These are phyloP conservation scores for Zaprionus gabonicus DNA, from an alignment of 1,140 invertebrate species.

Conservation along the genomic window DNA sequence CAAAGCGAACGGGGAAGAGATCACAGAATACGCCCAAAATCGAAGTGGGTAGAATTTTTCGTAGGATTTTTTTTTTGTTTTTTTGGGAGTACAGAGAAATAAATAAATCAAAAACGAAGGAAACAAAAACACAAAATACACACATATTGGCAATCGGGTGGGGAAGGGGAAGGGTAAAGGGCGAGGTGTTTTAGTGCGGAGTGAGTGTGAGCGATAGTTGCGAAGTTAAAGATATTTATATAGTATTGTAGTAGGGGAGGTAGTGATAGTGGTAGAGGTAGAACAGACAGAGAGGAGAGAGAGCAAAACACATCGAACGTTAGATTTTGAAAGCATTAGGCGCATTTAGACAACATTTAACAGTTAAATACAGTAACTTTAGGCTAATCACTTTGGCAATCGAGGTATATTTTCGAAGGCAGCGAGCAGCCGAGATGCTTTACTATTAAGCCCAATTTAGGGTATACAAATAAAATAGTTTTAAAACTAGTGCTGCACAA, in stretches of 20 bases:
- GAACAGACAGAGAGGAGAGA: constrained; percentile 1
- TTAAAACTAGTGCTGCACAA: too few relatives aligned
- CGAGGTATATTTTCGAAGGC: neutral
- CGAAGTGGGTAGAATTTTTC: constrained; percentile 12
- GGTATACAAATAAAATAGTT: too few relatives aligned
- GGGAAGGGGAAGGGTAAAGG: neutral
- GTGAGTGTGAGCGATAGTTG: neutral
- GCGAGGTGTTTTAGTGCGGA: constrained; percentile 11
- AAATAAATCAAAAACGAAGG: constrained; percentile 14
- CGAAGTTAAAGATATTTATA: neutral
- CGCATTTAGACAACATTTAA: constrained; percentile 37
- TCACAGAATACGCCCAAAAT: constrained; percentile 31
- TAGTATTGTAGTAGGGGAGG: neutral
- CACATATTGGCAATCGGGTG: constrained; percentile 15
- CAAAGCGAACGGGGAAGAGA: constrained; percentile 34
- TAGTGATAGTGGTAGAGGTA: neutral
- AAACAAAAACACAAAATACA: constrained; percentile 41
- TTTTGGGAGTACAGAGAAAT: constrained; percentile 3
- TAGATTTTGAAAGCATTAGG: constrained; percentile 24
- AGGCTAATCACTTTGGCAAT: constrained; percentile 8
- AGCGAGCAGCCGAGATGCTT: too few relatives aligned
- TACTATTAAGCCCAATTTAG: too few relatives aligned
- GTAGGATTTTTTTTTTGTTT: neutral
- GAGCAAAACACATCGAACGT: constrained; percentile 44
- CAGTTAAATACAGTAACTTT: neutral